Percentiles rank a stretch among this genome's conserved stretches.
Conservation (phyloP, 2,797 vertebrate species). For the Vireo griseus region DNA sequence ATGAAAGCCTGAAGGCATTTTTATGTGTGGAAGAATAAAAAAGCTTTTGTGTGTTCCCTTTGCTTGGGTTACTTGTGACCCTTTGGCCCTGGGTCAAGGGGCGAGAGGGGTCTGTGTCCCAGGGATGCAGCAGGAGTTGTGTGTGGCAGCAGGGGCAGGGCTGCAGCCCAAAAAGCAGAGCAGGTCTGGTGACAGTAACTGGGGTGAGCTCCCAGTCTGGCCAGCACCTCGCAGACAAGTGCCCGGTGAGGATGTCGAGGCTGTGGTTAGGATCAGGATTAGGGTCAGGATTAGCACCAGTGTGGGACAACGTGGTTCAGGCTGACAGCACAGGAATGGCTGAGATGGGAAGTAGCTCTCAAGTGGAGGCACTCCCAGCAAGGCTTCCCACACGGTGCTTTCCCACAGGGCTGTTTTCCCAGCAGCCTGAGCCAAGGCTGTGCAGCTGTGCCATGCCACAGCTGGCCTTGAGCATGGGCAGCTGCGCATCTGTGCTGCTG, state of each 20-base stretch:
- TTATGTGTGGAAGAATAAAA: not conserved
- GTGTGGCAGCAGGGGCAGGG: accelerated
- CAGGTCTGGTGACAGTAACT: not conserved
- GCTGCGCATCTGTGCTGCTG: accelerated
- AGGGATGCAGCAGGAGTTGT: not conserved
- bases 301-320: accelerated
- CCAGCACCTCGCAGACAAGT: not conserved
- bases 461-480: not conserved
- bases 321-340: not conserved
- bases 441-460: not conserved
- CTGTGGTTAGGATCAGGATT: not conserved
- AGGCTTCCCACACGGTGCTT: not conserved
- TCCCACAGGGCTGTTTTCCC: not conserved
- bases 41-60: not conserved
- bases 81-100: not conserved
- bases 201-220: not conserved
- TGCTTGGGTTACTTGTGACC: not conserved
- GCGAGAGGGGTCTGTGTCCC: accelerated
- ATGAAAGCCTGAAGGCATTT: not conserved
- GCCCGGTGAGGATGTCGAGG: accelerated
- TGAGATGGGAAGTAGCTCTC: not conserved
- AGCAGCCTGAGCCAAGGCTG: not conserved
- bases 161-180: not conserved
- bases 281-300: not conserved
- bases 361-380: accelerated